Evolutionary conservation across 2,113 vertebrate genomes (phyloP).

Genomic region (Myiagra hebetior): DNA sequence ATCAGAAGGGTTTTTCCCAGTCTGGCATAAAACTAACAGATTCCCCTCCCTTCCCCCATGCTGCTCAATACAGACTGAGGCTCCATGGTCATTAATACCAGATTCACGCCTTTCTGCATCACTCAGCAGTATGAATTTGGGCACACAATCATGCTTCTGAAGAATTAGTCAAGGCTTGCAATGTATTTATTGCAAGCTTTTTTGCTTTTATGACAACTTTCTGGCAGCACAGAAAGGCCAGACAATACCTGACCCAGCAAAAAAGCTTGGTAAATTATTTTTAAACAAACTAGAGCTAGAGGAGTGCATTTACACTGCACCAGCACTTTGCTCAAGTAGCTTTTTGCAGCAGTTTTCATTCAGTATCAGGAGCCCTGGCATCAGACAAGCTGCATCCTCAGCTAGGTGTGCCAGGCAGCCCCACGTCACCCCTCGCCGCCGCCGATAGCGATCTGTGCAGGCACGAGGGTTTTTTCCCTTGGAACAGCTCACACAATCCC

Average conservation of each 20-base stretch:
- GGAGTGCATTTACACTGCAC: neutral
- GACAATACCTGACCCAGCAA: slow-evolving; percentile 12
- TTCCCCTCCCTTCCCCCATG: neutral
- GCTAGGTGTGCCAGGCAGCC: neutral
- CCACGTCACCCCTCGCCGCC: neutral
- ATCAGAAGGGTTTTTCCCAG: slow-evolving; percentile 20
- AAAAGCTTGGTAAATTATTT: neutral
- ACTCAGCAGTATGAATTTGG: slow-evolving; percentile 22
- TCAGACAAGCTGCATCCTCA: neutral
- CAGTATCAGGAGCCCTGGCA: neutral
- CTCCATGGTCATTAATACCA: slow-evolving; percentile 52
- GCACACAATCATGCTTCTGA: neutral
- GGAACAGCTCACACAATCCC: neutral
- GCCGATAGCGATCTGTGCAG: neutral
- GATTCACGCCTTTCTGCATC: slow-evolving; percentile 4
- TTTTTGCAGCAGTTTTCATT: neutral
- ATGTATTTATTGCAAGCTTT: neutral
- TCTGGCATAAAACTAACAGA: slow-evolving; percentile 7
- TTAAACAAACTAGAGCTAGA: neutral
- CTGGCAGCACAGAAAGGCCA: neutral
- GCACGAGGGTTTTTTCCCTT: neutral
- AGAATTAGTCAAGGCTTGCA: neutral
- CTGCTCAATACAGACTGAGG: neutral
- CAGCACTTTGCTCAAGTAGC: neutral
- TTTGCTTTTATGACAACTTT: neutral